These are phyloP conservation scores for Eretmochelys imbricata DNA, from an alignment of 2,113 vertebrate genomes.

Conservation along the genomic window DNA sequence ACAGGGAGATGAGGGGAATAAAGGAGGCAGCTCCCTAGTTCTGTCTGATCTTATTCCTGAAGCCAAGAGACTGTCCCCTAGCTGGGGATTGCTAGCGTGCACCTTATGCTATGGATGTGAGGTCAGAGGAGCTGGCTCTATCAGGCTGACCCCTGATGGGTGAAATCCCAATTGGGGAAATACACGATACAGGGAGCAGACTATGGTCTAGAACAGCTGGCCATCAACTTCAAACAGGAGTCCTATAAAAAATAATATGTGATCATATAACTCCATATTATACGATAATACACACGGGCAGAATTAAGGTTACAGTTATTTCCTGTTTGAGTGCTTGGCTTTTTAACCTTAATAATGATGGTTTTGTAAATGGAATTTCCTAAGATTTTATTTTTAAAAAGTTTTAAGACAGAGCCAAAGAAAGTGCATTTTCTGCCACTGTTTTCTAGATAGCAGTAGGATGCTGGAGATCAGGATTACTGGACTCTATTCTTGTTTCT, in stretches of 20 bases:
- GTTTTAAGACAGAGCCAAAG: background rate
- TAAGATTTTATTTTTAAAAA: background rate
- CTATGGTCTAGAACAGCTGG: background rate
- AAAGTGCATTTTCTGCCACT: background rate
- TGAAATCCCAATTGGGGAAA: background rate
- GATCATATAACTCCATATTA: background rate
- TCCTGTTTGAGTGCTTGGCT: background rate
- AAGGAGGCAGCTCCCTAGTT: background rate
- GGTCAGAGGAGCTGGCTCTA: background rate
- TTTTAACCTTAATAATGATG: background rate
- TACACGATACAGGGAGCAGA: accelerated
- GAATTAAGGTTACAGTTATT: background rate
- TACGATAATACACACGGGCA: background rate
- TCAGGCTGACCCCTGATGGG: background rate
- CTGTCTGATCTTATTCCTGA: background rate
- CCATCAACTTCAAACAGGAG: background rate
- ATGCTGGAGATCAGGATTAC: background rate
- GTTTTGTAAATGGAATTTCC: background rate
- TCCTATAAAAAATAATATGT: background rate
- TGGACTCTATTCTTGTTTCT: background rate
- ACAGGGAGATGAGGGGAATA: background rate
- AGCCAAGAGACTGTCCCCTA: background rate
- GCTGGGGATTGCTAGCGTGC: background rate
- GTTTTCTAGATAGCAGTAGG: background rate
- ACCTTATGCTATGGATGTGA: background rate